Evolutionary conservation across 2,113 vertebrate genomes (phyloP), one percentile per base, ranked within the genome.

Genomic region (Megalops atlanticus): DNA sequence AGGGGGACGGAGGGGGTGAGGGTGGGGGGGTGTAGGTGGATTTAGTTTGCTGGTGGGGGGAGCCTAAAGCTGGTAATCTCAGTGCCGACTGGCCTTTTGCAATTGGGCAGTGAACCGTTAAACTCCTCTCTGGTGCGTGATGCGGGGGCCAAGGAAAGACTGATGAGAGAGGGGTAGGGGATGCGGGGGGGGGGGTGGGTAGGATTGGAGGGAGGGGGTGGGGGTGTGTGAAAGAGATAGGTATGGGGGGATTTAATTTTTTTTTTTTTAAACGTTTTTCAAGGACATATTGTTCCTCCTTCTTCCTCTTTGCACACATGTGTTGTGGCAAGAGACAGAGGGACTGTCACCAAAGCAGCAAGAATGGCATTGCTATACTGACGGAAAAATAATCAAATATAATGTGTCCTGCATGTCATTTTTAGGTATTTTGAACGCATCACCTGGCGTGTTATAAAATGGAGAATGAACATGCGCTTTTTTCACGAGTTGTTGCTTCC

Each of bases 221-320:
- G 3, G 10, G 10, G 45, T 49, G 45, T 49, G 47, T 49, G 11
- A 4, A 21, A 52, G 18, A 58, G 52, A 58, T 58, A 58, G 52
- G n/a, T 58, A 24, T n/a, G 52, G 21, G 18, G 36, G 74, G 74
- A 35, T 45, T 39, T 41, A 86, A 75, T 89, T 90, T 77, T 89
- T 91, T 89, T 89, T 91, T 92, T 89, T 84, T 35, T n/a, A 6
- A 27, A 31, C 0, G 11, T 64, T n/a, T 77, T 38, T 80, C 87
- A 91, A 89, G 87, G 89, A 87, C 89, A 82, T 45, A 73, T 77
- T 45, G 72, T 72, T 72, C 70, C 21, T 14, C 8, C 3, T 12
- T 72, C 12, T 38, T 72, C 33, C 7, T 27, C 39, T 74, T 40
- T 24, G 41, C 73, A 43, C 10, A 45, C 39, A n/a, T 43, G 73